These are phyloP conservation scores for Paedocypris micromegethes DNA, from an alignment of 2,797 vertebrate species.

Conservation along the genomic window DNA sequence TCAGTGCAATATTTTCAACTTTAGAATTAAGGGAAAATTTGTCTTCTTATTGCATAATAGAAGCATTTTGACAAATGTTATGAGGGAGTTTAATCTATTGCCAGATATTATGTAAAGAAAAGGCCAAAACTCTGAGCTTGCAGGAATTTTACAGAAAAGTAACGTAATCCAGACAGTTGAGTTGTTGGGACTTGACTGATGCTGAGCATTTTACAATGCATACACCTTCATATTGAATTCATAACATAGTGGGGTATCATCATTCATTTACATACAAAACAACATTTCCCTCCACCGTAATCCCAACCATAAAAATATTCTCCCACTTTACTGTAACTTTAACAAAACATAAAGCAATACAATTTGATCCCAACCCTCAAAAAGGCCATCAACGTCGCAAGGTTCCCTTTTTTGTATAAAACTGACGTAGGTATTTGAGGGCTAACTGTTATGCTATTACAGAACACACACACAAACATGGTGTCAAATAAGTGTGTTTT, in stretches of 20 bases:
- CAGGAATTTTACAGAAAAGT: not conserved
- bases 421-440: no score
- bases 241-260: no score
- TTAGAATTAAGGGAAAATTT: constrained; percentile 1
- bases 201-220: constrained; percentile 15
- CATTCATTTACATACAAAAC: no score
- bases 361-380: no score
- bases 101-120: constrained; percentile 17
- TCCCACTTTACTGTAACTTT: no score
- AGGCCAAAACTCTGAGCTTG: constrained; percentile 4
- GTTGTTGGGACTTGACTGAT: constrained; percentile 36
- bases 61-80: not conserved
- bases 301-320: no score
- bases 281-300: no score
- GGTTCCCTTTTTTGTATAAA: no score
- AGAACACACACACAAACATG: not conserved
- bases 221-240: not conserved
- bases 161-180: constrained; percentile 6
- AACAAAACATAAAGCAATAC: no score
- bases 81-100: constrained; percentile 1
- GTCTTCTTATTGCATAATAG: constrained; percentile 10
- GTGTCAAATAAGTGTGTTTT: not conserved
- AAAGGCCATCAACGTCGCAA: no score
- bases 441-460: not conserved
- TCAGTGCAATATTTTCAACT: no score